Evolutionary conservation across 1,140 invertebrate species (phyloP), one percentile per base, ranked within the genome.

Genomic region (Teleogryllus occipitalis): DNA sequence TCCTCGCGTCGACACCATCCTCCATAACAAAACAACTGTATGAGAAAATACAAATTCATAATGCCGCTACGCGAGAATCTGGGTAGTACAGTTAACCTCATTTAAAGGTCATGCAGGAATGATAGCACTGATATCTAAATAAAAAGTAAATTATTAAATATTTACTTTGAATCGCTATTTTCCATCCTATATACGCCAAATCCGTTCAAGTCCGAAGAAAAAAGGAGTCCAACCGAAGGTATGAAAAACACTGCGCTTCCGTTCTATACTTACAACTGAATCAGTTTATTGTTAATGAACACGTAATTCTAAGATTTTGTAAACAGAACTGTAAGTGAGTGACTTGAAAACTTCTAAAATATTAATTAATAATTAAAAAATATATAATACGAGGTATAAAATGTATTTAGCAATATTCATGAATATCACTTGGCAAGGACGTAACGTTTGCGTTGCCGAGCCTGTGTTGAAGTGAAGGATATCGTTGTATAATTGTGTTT

Each of bases 1-100:
- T 82, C 93, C 92, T 87, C 94, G 89, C 77, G 93, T 94, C 77
- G 93, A 94, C 84, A 93, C 91, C 91, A 92, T 92, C 81, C 85
- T 85, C 78, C 75, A 79, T 77, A 77, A 47, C 76, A 77, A 77
- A 77, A 77, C 76, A 77, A 77, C 76, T 48, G 47, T 77, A 77
- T 49, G 76, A 77, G 76, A 77, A 77, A 77, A 48, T 77, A 65
- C 54, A 65, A 65, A 65, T 65, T 65, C 54, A 65, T 65, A 65
- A 65, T 65, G 54, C 54, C 54, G 54, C 54, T 65, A 18, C 10
- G 10, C 2, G 54, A 65, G 54, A 65, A 65, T 65, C 54, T 18
- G 54, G 54, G 54, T 18, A 65, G 18, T 14, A 65, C 2, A 65
- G 10, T 65, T 18, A 10, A 65, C 54, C 54, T 65, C 18, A 65